Base-by-base conservation (phyloP, 1,140 invertebrate species). In the Hycleus phaleratus region DNA sequence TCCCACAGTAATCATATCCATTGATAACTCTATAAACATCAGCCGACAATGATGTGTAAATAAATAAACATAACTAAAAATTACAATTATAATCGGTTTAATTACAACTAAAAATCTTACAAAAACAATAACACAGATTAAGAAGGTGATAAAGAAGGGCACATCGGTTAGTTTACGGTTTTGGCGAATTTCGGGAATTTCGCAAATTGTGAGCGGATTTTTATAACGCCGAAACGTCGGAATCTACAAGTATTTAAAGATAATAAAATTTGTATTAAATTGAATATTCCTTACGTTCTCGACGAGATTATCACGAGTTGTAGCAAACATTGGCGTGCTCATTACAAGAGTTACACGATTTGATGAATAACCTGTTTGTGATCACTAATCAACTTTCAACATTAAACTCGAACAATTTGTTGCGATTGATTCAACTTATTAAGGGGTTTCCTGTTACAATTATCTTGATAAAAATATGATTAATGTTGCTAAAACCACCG, bases 1-100 rank as follows among this genome's bases (percentile, higher is more conserved):
- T 53, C 4, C 51, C 51, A 53, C 51, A 53, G 0, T n/a, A 3
- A 12, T 53, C 51, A 46, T 53, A 53, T 26, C 51, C 51, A 46
- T 53, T 26, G 12, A 11, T 46, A 12, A 53, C 8, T 46, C 51
- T 26, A 7, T 44, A n/a, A 10, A 53, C 38, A 46, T 53, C 43
- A n/a, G 51, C 26, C 44, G 18, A 32, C 18, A 6, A 53, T 12
- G 46, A 53, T 38, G 51, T 46, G 24, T 53, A 53, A 32, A 53
- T 53, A 32, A 53, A 38, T 45, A 40, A 4, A 9, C 24, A 18
- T 18, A 53, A 32, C 51, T 53, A 9, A 6, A 52, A 52, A 25
- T 25, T 25, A 38, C 12, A 49, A 4, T 39, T 40, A 8, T 39
- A 50, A 38, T n/a, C 3, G n/a, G 32, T 39, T 11, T 7, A 32